Conservation (phyloP, 2,797 vertebrate species). For the Syndactyla subalaris region DNA sequence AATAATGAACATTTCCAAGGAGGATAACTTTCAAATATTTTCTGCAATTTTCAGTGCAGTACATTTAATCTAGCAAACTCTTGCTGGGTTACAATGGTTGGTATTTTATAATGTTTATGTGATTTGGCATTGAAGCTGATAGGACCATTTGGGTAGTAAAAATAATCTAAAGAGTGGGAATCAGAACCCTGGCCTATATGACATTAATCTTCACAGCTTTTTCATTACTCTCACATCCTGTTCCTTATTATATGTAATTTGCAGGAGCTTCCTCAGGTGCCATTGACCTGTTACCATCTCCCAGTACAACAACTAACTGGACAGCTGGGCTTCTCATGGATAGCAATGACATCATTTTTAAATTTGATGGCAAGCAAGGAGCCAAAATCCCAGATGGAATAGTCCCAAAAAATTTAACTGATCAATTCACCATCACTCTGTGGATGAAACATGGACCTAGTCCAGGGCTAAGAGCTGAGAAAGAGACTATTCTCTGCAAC, state of each 20-base stretch:
- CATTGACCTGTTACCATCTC: conserved; percentile 92
- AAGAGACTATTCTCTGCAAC: conserved; percentile 97
- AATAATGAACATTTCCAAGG: background rate
- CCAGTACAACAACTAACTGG: conserved; percentile 89
- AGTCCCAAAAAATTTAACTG: conserved; percentile 93
- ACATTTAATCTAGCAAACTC: background rate
- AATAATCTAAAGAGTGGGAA: background rate
- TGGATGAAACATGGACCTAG: conserved; percentile 98
- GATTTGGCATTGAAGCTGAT: background rate
- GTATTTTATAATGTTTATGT: background rate
- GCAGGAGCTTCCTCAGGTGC: conserved; percentile 93
- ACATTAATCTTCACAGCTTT: background rate
- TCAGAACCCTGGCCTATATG: background rate
- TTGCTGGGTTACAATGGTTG: background rate
- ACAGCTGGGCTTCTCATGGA: conserved; percentile 89
- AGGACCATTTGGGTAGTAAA: background rate
- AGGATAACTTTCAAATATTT: background rate
- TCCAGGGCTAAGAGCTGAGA: conserved; percentile 91
- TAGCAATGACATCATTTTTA: conserved; percentile 90
- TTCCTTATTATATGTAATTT: background rate
- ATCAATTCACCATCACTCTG: conserved; percentile 94
- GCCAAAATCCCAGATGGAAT: conserved; percentile 94
- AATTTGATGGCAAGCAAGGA: conserved; percentile 93
- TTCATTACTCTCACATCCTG: background rate
- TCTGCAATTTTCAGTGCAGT: background rate